These are phyloP conservation scores for Salvelinus fontinalis DNA, from an alignment of 2,113 vertebrate genomes.

Conservation along the genomic window DNA sequence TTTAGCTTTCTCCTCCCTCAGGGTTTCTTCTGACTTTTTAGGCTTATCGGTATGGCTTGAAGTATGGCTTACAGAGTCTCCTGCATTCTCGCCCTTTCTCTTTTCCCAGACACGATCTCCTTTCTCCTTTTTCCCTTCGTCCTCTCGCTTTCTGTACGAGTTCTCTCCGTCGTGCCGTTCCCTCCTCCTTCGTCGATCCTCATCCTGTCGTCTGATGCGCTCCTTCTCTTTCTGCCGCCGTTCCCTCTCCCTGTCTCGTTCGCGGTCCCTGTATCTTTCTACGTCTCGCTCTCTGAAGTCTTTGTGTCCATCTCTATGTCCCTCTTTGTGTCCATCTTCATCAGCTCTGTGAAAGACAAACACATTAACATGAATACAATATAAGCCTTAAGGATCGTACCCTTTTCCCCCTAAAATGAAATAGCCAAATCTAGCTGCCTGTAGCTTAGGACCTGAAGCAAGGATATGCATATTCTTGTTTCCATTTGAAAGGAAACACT, in stretches of 20 bases:
- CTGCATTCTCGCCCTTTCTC: conserved; percentile 77
- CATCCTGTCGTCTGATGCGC: conserved; percentile 85
- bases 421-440: too few relatives aligned
- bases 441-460: too few relatives aligned
- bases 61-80: conserved; percentile 64
- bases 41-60: conserved; percentile 62
- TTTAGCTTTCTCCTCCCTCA: conserved; percentile 86
- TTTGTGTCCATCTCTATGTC: conserved; percentile 64
- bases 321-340: conserved; percentile 64
- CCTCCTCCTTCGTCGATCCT: conserved; percentile 87
- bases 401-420: too few relatives aligned
- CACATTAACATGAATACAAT: not conserved
- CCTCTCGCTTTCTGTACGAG: conserved; percentile 83
- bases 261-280: conserved; percentile 75
- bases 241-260: conserved; percentile 83
- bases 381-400: too few relatives aligned
- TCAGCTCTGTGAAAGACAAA: conserved; percentile 71
- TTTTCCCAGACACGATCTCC: conserved; percentile 81
- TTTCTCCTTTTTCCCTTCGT: conserved; percentile 86
- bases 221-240: conserved; percentile 85
- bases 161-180: conserved; percentile 92
- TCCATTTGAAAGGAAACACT: too few relatives aligned
- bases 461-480: too few relatives aligned
- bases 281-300: conserved; percentile 87
- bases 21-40: conserved; percentile 84